Percentiles rank a stretch among this genome's conserved stretches.
phyloP scores from a whole-genome alignment of 2,113 vertebrate genomes.

The Jacana jacana region DNA sequence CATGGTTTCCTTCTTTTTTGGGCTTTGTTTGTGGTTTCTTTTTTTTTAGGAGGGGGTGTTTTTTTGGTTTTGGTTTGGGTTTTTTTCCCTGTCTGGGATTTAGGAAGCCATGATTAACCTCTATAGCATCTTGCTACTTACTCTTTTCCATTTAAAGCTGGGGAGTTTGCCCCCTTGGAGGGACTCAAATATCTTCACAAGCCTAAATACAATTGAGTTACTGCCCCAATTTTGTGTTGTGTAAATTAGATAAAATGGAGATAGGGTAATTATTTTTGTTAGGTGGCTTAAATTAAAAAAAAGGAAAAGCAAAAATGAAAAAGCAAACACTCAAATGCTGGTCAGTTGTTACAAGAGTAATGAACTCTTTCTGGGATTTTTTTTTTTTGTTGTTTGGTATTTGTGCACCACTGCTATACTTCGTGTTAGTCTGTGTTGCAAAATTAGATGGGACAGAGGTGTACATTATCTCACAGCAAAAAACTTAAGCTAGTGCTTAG shows the following conservation, averaged over 20 bases:
- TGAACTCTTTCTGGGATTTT: accelerated
- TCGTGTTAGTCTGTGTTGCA: neutral
- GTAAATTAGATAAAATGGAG: neutral
- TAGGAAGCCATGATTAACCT: neutral
- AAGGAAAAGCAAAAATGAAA: too few species aligned
- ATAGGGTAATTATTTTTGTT: neutral
- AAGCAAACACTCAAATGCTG: too few species aligned
- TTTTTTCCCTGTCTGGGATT: too few species aligned
- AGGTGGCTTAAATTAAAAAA: too few species aligned
- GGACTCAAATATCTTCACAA: neutral
- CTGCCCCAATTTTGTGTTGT: neutral
- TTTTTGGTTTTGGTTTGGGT: too few species aligned
- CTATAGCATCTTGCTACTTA: neutral
- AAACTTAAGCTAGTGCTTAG: neutral
- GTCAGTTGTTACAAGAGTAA: neutral
- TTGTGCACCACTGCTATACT: neutral
- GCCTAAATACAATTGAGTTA: neutral
- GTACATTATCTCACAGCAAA: neutral
- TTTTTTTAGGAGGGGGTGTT: too few species aligned
- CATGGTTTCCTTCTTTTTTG: too few species aligned
- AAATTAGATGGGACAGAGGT: neutral
- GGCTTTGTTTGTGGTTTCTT: too few species aligned
- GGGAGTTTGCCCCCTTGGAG: neutral
- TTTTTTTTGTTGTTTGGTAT: neutral
- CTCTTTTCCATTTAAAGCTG: neutral